A percentile compares a stretch with the other conserved stretches of the same genome.
Evolutionary conservation across 2,888 invertebrate species (phyloP).

Genomic region (Cabera pusaria): DNA sequence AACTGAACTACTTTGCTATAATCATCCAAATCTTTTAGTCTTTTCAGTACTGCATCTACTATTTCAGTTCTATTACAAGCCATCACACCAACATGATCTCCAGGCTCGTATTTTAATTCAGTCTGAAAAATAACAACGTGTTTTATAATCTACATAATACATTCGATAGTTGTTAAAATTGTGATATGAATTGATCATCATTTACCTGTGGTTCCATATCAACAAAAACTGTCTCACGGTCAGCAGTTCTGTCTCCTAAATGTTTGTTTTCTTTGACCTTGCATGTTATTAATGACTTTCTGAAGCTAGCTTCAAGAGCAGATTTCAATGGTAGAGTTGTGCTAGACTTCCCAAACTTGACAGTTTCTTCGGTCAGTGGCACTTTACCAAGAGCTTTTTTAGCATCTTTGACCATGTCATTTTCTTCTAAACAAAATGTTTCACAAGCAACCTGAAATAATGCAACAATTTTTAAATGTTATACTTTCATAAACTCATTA

Average conservation of each 20-base stretch:
- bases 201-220: constrained; percentile 78
- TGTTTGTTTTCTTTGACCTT: constrained; percentile 80
- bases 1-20: constrained; percentile 88
- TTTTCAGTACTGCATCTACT: constrained; percentile 89
- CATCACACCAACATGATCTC: constrained; percentile 97
- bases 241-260: constrained; percentile 82
- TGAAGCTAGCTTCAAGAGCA: constrained; percentile 60
- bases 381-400: constrained; percentile 89
- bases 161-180: no score
- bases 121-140: constrained; percentile 49
- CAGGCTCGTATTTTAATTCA: constrained; percentile 90
- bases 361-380: constrained; percentile 88
- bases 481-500: no score
- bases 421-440: constrained; percentile 95
- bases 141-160: no score
- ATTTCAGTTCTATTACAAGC: constrained; percentile 90
- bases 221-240: constrained; percentile 84
- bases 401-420: constrained; percentile 91
- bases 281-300: constrained; percentile 74
- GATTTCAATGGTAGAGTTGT: constrained; percentile 46
- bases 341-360: constrained; percentile 85
- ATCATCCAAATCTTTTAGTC: constrained; percentile 86
- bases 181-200: constrained; percentile 3
- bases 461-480: neutral
- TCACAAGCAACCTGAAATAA: constrained; percentile 90